Conservation (phyloP, 1,140 invertebrate species). For the Sitobion miscanthi region DNA sequence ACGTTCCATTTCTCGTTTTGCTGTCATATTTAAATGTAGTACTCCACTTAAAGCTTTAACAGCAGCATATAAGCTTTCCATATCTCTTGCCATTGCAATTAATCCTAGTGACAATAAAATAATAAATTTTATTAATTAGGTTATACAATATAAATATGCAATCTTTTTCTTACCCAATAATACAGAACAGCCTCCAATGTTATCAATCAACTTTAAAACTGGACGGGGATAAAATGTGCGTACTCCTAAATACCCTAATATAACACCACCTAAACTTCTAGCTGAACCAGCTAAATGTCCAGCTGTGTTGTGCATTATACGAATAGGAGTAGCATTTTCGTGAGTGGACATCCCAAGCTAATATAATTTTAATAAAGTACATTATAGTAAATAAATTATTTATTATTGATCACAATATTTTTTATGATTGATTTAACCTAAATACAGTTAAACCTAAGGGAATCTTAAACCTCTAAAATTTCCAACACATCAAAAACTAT, state of each 20-base stretch:
- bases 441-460: neutral
- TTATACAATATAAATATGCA: neutral
- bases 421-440: neutral
- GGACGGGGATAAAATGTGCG: conserved; percentile 93
- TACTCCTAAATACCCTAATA: conserved; percentile 95
- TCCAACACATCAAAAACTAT: neutral
- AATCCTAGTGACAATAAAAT: conserved; percentile 65
- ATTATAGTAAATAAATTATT: neutral
- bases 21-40: conserved; percentile 87
- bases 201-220: conserved; percentile 92
- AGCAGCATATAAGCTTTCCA: conserved; percentile 96
- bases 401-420: neutral
- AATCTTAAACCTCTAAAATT: neutral
- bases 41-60: conserved; percentile 98
- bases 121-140: conserved; percentile 16
- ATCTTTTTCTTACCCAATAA: conserved; percentile 63
- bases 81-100: conserved; percentile 97
- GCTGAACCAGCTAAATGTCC: conserved; percentile 93
- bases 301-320: conserved; percentile 93
- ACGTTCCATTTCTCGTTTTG: conserved; percentile 85
- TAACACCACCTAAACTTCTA: conserved; percentile 91
- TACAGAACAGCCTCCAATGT: conserved; percentile 93
- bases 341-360: conserved; percentile 93
- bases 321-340: conserved; percentile 97
- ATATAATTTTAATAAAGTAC: neutral